Percentiles rank a stretch among this genome's conserved stretches.
These are phyloP conservation scores for Pogoniulus pusillus DNA, from an alignment of 2,797 vertebrate genomes.

Conservation along the genomic window DNA sequence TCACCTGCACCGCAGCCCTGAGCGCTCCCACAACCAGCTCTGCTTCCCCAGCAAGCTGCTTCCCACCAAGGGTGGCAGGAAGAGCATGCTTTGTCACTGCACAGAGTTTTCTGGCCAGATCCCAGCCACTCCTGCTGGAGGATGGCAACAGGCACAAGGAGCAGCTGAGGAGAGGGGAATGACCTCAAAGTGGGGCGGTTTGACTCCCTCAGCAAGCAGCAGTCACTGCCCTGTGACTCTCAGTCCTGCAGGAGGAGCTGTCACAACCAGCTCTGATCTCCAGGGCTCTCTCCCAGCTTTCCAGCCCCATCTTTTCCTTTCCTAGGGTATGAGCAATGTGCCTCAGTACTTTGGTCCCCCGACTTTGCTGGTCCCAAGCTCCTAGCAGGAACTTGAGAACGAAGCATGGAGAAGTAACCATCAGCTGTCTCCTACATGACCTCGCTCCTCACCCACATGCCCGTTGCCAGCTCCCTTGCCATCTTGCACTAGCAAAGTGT, in stretches of 20 bases:
- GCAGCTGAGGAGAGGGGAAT: too few relatives aligned
- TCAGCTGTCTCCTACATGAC: not conserved
- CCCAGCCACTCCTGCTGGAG: not conserved
- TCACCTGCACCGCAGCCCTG: not conserved
- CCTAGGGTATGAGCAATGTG: not conserved
- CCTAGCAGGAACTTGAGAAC: not conserved
- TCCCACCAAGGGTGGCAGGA: not conserved
- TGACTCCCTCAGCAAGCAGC: not conserved
- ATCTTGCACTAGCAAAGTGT: not conserved
- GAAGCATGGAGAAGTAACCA: not conserved
- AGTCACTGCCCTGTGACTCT: not conserved
- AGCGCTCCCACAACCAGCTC: not conserved
- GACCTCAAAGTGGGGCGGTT: rapidly evolving
- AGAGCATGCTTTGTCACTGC: not conserved
- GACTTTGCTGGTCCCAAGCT: rapidly evolving
- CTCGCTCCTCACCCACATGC: not conserved
- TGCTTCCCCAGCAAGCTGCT: not conserved
- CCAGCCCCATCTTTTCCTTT: not conserved
- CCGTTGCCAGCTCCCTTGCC: not conserved
- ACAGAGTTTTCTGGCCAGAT: not conserved
- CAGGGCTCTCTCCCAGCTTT: not conserved
- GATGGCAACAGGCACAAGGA: not conserved
- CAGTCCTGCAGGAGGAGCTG: not conserved
- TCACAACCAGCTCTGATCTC: not conserved
- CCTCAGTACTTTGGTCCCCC: rapidly evolving